phyloP scores from a whole-genome alignment of 2,113 vertebrate genomes.

The Chitala chitala region DNA sequence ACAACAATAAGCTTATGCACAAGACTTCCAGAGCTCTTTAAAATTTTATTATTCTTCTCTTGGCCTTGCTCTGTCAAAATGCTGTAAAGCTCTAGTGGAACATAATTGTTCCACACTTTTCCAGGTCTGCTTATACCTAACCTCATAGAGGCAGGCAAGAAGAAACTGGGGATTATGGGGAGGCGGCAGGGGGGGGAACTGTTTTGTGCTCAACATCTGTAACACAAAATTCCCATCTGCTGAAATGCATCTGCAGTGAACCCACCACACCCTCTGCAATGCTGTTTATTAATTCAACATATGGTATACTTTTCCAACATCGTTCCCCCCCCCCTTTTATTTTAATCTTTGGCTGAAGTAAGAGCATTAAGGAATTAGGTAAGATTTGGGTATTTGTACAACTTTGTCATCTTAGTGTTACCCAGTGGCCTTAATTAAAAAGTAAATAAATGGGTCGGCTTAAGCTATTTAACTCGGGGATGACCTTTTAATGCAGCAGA shows the following conservation, averaged over 20 bases:
- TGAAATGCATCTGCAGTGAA: conserved; percentile 2
- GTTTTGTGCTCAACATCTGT: conserved; percentile 11
- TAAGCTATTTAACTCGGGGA: not conserved
- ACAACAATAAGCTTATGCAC: too few species aligned
- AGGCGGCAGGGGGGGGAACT: not conserved
- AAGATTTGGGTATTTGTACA: not conserved
- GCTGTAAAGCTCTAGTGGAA: too few species aligned
- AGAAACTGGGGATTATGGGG: not conserved
- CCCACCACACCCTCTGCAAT: not conserved
- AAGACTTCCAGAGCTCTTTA: too few species aligned
- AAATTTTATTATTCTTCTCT: too few species aligned
- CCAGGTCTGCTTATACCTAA: too few species aligned
- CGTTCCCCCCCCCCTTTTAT: not conserved
- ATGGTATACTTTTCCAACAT: conserved; percentile 6
- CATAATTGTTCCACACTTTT: too few species aligned
- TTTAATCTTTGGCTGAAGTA: not conserved
- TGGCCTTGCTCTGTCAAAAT: too few species aligned
- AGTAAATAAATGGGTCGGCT: not conserved
- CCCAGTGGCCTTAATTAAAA: conserved; percentile 1
- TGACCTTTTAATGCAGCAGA: conserved; percentile 1
- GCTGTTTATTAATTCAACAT: conserved; percentile 3
- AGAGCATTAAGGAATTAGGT: not conserved
- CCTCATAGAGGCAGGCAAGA: too few species aligned
- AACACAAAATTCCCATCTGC: conserved; percentile 3
- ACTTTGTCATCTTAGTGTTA: not conserved